Base-by-base conservation (phyloP, 2,888 invertebrate genomes). In the Thalpophila matura region DNA sequence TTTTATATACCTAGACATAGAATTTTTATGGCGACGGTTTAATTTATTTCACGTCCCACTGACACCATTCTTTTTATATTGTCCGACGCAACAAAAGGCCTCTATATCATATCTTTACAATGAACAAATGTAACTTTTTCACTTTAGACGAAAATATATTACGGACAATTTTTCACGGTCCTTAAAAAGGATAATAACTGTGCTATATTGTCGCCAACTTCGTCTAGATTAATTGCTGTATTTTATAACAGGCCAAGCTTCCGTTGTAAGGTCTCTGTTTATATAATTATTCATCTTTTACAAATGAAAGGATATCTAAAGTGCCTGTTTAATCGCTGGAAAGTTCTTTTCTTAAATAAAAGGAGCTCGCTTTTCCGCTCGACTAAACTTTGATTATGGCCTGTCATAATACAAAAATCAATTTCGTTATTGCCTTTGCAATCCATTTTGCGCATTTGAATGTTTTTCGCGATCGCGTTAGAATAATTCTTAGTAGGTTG, bases 211-310 rank as follows among this genome's bases (percentile, higher is more conserved):
- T 86, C 85, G 74, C 80, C 79, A 84, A 84, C 79, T 87, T 83
- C 69, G 82, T 74, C 78, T 69, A 84, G 82, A 88, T 87, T 86
- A 85, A 88, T 89, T 83, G 80, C 80, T 77, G 79, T 83, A 81
- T 89, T 88, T 84, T 81, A 81, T 86, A 84, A 79, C 16, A 70
- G 67, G 59, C 65, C 67, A 63, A 54, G 62, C 58, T 67, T 68
- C 45, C 61, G 59, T 70, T 71, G 74, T 53, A 72, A 71, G 69
- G 71, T 61, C 73, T 59, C 61, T 81, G 76, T 82, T 81, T 79
- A 56, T 72, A 69, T 66, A 46, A 29, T 67, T 45, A 38, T 85
- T 81, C 79, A 77, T 74, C 67, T 80, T 81, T 76, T 26, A 57
- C 43, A 68, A 79, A 77, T 62, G 35, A 73, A 83, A 74, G 69